Evolutionary conservation across 2,797 vertebrate genomes (phyloP).

Genomic region (Lepus townsendii): DNA sequence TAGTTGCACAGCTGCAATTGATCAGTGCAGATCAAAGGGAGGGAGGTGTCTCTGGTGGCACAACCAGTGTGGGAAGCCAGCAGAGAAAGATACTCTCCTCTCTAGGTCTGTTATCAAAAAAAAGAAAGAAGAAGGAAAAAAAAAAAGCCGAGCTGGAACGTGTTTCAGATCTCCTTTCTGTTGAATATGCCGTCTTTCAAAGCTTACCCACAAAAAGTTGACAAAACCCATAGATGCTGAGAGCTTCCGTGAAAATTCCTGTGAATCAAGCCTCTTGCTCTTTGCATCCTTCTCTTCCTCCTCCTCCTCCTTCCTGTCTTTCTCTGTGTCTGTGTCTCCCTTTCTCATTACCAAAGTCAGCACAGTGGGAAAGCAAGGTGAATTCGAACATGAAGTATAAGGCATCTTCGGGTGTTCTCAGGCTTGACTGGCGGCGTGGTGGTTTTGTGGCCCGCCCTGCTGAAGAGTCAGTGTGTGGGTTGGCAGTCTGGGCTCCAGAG

Average conservation of each 20-base stretch:
- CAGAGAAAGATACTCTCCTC: conserved; percentile 86
- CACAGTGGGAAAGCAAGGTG: conserved; percentile 63
- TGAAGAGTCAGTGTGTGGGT: neutral
- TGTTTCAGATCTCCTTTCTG: conserved; percentile 84
- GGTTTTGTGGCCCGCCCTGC: conserved; percentile 26
- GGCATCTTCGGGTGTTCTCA: conserved; percentile 4
- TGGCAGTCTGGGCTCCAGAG: neutral
- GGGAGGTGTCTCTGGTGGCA: conserved; percentile 85
- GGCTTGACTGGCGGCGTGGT: neutral
- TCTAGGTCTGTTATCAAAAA: conserved; percentile 84
- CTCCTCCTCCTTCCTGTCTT: too few species aligned
- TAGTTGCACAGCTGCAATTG: conserved; percentile 87
- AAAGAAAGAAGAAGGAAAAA: neutral
- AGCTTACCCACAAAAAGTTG: conserved; percentile 85
- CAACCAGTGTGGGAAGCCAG: conserved; percentile 59
- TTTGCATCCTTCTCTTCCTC: neutral
- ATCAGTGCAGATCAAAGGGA: conserved; percentile 90
- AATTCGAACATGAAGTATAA: conserved; percentile 65
- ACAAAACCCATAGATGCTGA: conserved; percentile 84
- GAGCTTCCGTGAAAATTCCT: conserved; percentile 79
- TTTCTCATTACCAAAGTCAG: conserved; percentile 62
- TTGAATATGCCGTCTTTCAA: conserved; percentile 85
- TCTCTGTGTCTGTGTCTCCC: neutral
- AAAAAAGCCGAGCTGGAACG: conserved; percentile 72
- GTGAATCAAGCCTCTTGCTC: conserved; percentile 74